Conservation (phyloP, 2,888 invertebrate genomes). For the Apodemia hepburni region DNA sequence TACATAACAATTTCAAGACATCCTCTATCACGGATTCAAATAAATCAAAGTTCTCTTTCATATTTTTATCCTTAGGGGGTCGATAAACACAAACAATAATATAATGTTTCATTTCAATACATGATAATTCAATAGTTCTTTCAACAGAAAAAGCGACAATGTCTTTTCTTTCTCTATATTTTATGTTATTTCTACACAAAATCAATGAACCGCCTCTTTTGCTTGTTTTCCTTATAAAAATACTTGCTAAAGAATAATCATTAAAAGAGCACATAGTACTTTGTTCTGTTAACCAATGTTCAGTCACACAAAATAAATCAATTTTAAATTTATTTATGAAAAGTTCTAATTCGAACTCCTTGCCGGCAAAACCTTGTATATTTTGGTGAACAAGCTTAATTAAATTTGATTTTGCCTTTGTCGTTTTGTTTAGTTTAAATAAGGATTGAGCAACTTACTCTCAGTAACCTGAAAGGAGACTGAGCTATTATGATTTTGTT, state of each 20-base stretch:
- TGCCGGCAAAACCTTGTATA: slow-evolving; percentile 11
- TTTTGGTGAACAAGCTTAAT: slow-evolving; percentile 17
- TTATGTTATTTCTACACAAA: background rate
- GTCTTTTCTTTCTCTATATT: background rate
- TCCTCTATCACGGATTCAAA: slow-evolving; percentile 18
- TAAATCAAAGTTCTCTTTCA: background rate
- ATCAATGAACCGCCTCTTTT: background rate
- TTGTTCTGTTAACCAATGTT: slow-evolving; percentile 9
- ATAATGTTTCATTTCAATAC: slow-evolving; percentile 10
- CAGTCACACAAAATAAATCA: slow-evolving; percentile 13
- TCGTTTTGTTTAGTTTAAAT: too few relatives aligned
- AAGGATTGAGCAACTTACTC: too few relatives aligned
- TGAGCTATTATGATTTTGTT: background rate
- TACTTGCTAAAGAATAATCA: background rate
- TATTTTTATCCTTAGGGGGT: slow-evolving; percentile 4
- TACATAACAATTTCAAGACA: slow-evolving; percentile 1
- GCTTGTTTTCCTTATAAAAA: background rate
- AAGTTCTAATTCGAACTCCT: slow-evolving; percentile 12
- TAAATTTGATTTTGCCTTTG: too few relatives aligned
- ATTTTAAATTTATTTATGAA: slow-evolving; percentile 11
- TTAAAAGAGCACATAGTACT: background rate
- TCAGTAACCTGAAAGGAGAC: too few relatives aligned
- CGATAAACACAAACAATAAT: slow-evolving; percentile 19
- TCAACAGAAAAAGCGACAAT: background rate
- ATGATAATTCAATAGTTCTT: slow-evolving; percentile 15